Conservation (phyloP, 1,140 invertebrate genomes). For the Leucophenga varia region DNA sequence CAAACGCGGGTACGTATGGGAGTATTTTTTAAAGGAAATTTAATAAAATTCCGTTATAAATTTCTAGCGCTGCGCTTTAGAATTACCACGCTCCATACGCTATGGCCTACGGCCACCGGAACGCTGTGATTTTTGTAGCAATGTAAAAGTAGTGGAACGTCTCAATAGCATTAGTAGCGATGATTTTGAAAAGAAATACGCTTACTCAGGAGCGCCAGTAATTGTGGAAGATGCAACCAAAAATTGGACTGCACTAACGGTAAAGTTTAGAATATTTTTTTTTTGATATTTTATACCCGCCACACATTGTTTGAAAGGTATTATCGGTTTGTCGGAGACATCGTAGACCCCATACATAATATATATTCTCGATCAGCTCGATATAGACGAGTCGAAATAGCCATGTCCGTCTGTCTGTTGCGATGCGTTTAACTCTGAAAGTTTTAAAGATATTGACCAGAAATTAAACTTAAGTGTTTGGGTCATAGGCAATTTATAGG, state of each 20-base stretch:
- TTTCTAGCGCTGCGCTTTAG: slow-evolving; percentile 62
- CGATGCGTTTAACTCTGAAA: no score
- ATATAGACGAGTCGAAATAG: no score
- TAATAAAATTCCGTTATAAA: neutral
- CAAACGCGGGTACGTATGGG: slow-evolving; percentile 21
- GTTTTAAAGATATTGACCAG: no score
- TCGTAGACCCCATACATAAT: no score
- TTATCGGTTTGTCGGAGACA: no score
- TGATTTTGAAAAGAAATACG: slow-evolving; percentile 72
- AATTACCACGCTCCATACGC: slow-evolving; percentile 61
- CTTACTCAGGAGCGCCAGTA: slow-evolving; percentile 77
- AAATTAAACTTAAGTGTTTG: slow-evolving; percentile 2
- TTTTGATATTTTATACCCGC: no score
- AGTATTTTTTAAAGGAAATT: neutral
- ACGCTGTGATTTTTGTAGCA: slow-evolving; percentile 72
- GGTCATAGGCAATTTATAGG: no score
- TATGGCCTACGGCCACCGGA: slow-evolving; percentile 72
- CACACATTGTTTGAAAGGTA: no score
- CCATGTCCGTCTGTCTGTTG: no score
- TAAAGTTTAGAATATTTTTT: no score
- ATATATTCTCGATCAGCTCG: no score
- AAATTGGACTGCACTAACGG: slow-evolving; percentile 74
- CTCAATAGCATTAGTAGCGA: slow-evolving; percentile 65
- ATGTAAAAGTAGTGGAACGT: slow-evolving; percentile 64
- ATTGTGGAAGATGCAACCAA: slow-evolving; percentile 78